These are phyloP conservation scores for Caenorhabditis elegans DNA, from an alignment of 1,140 invertebrate species.

Conservation along the genomic window WBcel235 BX284602.5:7478001-7478500, in stretches of 20 bases:
- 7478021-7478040: neutral
- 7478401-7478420: neutral
- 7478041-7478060: neutral
- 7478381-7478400: neutral
- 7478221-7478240: neutral
- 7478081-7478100: neutral
- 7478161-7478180: neutral
- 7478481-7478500: constrained; percentile 20
- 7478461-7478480: neutral
- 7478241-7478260: neutral
- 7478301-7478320: neutral
- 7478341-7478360: neutral
- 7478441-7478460: neutral
- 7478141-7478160: too few species aligned
- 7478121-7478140: too few species aligned
- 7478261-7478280: neutral
- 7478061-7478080: neutral
- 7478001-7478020: neutral
- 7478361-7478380: neutral
- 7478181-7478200: neutral
- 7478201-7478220: neutral
- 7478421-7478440: neutral
- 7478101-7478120: too few species aligned
- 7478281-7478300: neutral
- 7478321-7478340: neutral